Percentiles rank a stretch among this genome's conserved stretches.
phyloP scores from a whole-genome alignment of 1,140 invertebrate species.

The Tetragonula clypearis region DNA sequence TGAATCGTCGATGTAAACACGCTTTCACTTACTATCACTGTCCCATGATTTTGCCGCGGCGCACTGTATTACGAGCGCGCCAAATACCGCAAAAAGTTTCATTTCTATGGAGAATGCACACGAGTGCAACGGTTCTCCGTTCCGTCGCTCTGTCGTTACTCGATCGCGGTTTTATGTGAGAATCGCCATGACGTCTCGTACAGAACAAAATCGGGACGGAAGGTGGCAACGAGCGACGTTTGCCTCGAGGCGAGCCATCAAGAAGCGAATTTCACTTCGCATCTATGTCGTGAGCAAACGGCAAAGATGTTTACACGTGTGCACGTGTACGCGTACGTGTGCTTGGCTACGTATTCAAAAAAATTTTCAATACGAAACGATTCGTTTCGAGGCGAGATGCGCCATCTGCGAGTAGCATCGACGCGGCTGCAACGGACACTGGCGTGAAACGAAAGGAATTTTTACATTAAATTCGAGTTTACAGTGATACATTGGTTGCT shows the following conservation, averaged over 20 bases:
- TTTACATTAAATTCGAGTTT: not conserved
- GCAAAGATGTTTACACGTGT: not conserved
- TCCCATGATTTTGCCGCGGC: constrained; percentile 40
- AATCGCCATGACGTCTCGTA: constrained; percentile 22
- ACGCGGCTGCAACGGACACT: too few relatives aligned
- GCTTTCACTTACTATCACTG: constrained; percentile 55
- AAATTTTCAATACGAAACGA: not conserved
- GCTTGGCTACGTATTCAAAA: not conserved
- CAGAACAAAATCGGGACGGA: not conserved
- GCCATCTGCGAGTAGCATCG: not conserved
- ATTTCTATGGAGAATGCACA: not conserved
- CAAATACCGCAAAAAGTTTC: constrained; percentile 46
- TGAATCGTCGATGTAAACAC: not conserved
- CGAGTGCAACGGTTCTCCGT: not conserved
- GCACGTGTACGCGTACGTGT: not conserved
- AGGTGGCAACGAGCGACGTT: constrained; percentile 17
- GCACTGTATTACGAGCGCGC: constrained; percentile 47
- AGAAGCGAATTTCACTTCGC: constrained; percentile 54
- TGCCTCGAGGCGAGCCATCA: not conserved
- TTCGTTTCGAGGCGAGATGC: not conserved
- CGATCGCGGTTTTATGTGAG: constrained; percentile 1
- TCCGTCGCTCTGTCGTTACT: not conserved
- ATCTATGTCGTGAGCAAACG: not conserved
- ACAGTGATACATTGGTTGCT: not conserved
- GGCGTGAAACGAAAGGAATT: not conserved